Evolutionary conservation across 2,888 invertebrate species (phyloP).

Genomic region (Homarus gammarus): DNA sequence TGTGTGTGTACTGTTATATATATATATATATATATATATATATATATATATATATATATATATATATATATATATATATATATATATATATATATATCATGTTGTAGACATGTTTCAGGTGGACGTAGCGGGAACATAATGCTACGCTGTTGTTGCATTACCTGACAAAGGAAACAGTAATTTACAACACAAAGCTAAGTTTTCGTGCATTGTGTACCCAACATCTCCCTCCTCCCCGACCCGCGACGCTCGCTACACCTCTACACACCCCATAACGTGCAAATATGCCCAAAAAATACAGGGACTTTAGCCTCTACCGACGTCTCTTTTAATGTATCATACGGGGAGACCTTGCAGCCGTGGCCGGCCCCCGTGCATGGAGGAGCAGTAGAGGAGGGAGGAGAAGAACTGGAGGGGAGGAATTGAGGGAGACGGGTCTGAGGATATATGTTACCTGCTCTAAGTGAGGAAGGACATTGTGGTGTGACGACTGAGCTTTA

Average conservation of each 20-base stretch:
- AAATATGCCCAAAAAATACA: constrained; percentile 19
- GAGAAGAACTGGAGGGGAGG: background rate
- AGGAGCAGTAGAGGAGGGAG: background rate
- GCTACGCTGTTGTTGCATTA: background rate
- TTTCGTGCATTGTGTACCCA: background rate
- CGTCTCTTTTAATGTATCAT: constrained; percentile 20
- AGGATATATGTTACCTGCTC: too few species aligned
- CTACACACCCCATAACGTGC: constrained; percentile 42
- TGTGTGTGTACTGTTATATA: too few species aligned
- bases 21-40: too few species aligned
- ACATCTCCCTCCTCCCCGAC: constrained; percentile 9
- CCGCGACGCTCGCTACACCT: constrained; percentile 12
- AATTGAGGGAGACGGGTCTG: background rate
- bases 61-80: constrained; percentile 29
- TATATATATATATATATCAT: background rate
- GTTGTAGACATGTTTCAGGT: too few species aligned
- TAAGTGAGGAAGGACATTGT: too few species aligned
- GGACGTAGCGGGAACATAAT: background rate
- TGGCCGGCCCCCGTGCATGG: background rate
- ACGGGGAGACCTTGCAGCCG: constrained; percentile 43
- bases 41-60: background rate
- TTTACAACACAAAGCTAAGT: background rate
- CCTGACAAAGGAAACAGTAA: too few species aligned
- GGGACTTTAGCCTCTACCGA: constrained; percentile 49
- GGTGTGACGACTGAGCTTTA: too few species aligned